A percentile compares a stretch with the other conserved stretches of the same genome.
Evolutionary conservation across 2,888 invertebrate species (phyloP).

Genomic region (Gibbula magus): DNA sequence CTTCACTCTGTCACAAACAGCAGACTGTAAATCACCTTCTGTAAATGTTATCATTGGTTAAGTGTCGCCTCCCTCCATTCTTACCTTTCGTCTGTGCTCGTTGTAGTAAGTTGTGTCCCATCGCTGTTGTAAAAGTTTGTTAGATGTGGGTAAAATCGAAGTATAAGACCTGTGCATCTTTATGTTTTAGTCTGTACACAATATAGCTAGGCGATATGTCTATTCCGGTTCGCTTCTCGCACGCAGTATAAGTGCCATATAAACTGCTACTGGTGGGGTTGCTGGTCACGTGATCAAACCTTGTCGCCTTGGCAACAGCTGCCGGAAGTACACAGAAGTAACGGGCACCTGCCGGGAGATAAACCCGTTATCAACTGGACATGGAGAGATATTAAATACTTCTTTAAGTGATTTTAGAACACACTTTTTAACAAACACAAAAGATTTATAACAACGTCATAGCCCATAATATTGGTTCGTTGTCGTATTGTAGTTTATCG

Average conservation of each 20-base stretch:
- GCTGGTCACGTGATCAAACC: conserved; percentile 58
- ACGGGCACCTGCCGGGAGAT: not conserved
- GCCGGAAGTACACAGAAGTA: not conserved
- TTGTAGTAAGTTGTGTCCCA: conserved; percentile 74
- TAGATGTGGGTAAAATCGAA: conserved; percentile 71
- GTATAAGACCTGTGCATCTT: conserved; percentile 74
- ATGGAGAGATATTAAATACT: too few relatives aligned
- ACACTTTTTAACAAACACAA: too few relatives aligned
- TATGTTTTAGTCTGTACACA: conserved; percentile 28
- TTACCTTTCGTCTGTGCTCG: conserved; percentile 72
- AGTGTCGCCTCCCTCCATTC: conserved; percentile 18
- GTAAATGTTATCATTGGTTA: not conserved
- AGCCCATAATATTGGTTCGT: too few relatives aligned
- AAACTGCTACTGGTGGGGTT: conserved; percentile 30
- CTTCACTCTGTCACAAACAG: not conserved
- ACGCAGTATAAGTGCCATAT: not conserved
- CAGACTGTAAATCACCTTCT: not conserved
- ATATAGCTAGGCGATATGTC: not conserved
- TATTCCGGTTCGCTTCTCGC: not conserved
- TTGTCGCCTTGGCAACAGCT: conserved; percentile 16
- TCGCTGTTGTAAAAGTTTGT: conserved; percentile 72
- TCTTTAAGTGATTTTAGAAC: too few relatives aligned
- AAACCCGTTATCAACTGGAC: not conserved
- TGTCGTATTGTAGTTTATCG: too few relatives aligned
- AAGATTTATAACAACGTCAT: too few relatives aligned